phyloP scores from a whole-genome alignment of 2,888 invertebrate genomes.

The Brenthis daphne region DNA sequence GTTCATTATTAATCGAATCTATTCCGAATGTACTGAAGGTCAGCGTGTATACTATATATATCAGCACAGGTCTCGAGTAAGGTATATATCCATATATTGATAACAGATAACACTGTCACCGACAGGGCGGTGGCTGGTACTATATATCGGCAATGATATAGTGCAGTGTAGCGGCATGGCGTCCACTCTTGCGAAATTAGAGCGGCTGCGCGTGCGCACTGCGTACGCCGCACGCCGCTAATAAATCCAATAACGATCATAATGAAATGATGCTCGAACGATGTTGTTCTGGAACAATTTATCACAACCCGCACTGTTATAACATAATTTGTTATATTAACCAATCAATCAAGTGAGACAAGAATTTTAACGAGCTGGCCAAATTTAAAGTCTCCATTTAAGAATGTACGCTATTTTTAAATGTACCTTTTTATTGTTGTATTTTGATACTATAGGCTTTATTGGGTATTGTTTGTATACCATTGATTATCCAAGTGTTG shows the following conservation, averaged over 20 bases:
- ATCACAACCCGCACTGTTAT: constrained; percentile 39
- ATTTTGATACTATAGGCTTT: too few relatives aligned
- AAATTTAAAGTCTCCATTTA: constrained; percentile 8
- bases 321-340: constrained; percentile 37
- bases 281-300: constrained; percentile 35
- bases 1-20: constrained; percentile 40
- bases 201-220: constrained; percentile 55
- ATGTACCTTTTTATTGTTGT: neutral
- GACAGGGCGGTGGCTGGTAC: constrained; percentile 69
- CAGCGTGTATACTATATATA: constrained; percentile 58
- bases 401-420: neutral
- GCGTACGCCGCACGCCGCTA: constrained; percentile 42
- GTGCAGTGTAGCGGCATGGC: constrained; percentile 52
- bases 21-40: constrained; percentile 42
- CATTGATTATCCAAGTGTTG: too few relatives aligned
- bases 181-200: constrained; percentile 76
- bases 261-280: constrained; percentile 40
- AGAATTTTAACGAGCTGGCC: constrained; percentile 19
- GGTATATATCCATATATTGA: constrained; percentile 74
- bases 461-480: too few relatives aligned
- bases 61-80: constrained; percentile 52
- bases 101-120: constrained; percentile 79
- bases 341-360: constrained; percentile 26
- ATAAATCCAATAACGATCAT: constrained; percentile 44
- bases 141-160: constrained; percentile 71